Conservation (phyloP, 2,888 invertebrate species). For the Cataglyphis livida region DNA sequence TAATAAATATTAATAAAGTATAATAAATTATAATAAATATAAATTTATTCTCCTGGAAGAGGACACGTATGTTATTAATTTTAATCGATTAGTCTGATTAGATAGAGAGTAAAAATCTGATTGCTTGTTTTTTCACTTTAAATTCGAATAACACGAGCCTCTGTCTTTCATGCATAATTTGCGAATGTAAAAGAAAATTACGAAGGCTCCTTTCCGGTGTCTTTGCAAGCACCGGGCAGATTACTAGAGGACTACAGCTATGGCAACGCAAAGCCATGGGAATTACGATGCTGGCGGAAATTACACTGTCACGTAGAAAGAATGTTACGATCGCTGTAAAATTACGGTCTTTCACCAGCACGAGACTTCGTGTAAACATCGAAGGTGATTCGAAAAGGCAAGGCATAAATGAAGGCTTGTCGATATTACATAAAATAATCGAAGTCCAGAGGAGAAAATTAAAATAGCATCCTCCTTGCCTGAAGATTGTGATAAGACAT, state of each 20-base stretch:
- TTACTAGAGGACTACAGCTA: constrained; percentile 5
- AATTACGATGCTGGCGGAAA: constrained; percentile 43
- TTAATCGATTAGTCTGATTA: not conserved
- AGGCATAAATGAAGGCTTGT: constrained; percentile 4
- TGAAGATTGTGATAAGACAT: not conserved
- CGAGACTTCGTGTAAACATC: constrained; percentile 33
- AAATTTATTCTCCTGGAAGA: not conserved
- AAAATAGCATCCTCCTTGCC: not conserved
- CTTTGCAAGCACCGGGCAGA: constrained; percentile 7
- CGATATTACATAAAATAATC: constrained; percentile 4
- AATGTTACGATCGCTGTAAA: constrained; percentile 35
- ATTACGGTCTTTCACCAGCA: constrained; percentile 21
- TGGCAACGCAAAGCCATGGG: constrained; percentile 4
- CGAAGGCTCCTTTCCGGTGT: not conserved
- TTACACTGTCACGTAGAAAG: constrained; percentile 43
- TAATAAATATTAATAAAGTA: no score
- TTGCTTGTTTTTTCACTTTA: not conserved
- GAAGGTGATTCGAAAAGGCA: not conserved
- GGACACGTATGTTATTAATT: not conserved
- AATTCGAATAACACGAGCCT: not conserved
- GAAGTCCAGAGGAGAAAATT: not conserved
- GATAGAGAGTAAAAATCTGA: not conserved
- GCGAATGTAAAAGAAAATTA: constrained; percentile 25
- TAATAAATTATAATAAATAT: no score
- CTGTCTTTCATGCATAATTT: not conserved